A percentile compares a stretch with the other conserved stretches of the same genome.
These are phyloP conservation scores for Cheumatopsyche charites DNA, from an alignment of 1,140 invertebrate genomes.

Conservation along the genomic window DNA sequence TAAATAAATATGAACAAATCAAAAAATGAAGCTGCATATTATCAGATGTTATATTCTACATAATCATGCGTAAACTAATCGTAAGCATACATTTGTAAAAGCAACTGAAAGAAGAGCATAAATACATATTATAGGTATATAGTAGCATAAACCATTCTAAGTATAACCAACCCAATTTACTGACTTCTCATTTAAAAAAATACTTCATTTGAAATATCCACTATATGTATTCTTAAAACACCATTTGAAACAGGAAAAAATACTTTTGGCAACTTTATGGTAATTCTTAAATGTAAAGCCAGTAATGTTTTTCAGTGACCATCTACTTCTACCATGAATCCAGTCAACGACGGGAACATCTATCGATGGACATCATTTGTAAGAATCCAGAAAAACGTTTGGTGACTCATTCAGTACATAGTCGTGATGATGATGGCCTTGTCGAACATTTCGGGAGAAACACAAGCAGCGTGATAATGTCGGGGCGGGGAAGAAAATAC, in stretches of 20 bases:
- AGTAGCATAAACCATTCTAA: too few relatives aligned
- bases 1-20: too few relatives aligned
- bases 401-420: conserved; percentile 45
- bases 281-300: not conserved
- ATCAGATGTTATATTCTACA: too few relatives aligned
- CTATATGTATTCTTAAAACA: too few relatives aligned
- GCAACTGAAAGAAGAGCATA: too few relatives aligned
- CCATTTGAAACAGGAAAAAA: not conserved
- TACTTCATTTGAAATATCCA: too few relatives aligned
- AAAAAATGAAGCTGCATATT: too few relatives aligned
- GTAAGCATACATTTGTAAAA: too few relatives aligned
- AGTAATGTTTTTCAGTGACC: not conserved
- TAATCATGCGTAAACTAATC: too few relatives aligned
- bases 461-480: conserved; percentile 62
- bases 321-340: not conserved
- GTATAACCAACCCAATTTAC: too few relatives aligned
- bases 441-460: conserved; percentile 61
- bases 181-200: too few relatives aligned
- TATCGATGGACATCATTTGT: conserved; percentile 8
- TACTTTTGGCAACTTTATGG: not conserved
- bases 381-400: conserved; percentile 33
- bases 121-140: too few relatives aligned
- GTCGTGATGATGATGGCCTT: conserved; percentile 47
- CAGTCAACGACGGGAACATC: not conserved
- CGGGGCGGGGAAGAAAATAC: conserved; percentile 48